phyloP scores from a whole-genome alignment of 92 coral and sea anemone species.

The Porites rus region DNA sequence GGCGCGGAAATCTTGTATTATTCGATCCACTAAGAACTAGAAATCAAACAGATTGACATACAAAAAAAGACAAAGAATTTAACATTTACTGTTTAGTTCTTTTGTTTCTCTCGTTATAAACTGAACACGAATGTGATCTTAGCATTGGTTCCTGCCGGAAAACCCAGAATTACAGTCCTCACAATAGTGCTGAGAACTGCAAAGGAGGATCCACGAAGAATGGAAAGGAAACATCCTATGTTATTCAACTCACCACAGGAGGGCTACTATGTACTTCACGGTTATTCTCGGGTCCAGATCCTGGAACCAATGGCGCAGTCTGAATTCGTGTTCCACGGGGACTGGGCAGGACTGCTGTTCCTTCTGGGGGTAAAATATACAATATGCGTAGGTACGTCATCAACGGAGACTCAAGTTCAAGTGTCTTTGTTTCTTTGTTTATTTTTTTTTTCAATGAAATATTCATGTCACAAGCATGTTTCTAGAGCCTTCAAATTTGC shows the following conservation, averaged over 20 bases:
- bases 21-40: constrained; percentile 80
- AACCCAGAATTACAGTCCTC: neutral
- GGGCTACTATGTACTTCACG: constrained; percentile 74
- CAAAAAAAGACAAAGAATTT: too few relatives aligned
- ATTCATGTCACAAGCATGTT: neutral
- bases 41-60: neutral
- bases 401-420: too few relatives aligned
- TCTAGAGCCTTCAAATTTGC: too few relatives aligned
- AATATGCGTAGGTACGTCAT: too few relatives aligned
- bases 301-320: constrained; percentile 65
- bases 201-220: neutral
- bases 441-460: neutral
- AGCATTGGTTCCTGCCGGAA: neutral
- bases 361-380: neutral
- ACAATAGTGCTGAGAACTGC: neutral
- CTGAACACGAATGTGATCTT: too few relatives aligned
- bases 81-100: too few relatives aligned
- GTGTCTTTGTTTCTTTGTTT: too few relatives aligned
- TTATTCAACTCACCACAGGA: constrained; percentile 46
- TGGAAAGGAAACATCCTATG: neutral
- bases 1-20: constrained; percentile 95
- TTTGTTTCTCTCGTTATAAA: too few relatives aligned
- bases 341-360: neutral
- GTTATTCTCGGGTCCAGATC: constrained; percentile 17
- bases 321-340: constrained; percentile 53